Evolutionary conservation across 2,888 invertebrate genomes (phyloP).

Genomic region (Zelleria hepariella): DNA sequence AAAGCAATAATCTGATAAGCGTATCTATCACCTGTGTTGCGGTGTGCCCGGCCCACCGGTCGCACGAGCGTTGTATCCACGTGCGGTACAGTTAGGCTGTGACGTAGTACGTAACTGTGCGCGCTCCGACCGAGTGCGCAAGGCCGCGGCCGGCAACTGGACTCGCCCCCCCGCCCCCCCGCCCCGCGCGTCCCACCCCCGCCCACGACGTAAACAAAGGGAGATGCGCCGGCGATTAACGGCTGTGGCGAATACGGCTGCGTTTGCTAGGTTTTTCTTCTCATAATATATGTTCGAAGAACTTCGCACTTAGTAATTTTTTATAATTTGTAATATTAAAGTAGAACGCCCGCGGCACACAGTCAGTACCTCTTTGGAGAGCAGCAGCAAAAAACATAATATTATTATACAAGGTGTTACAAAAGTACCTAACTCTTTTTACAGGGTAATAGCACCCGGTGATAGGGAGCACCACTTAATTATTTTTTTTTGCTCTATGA

Average conservation of each 20-base stretch:
- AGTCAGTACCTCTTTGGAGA: too few relatives aligned
- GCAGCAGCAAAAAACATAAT: too few relatives aligned
- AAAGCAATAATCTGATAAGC: not conserved
- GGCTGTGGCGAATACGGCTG: not conserved
- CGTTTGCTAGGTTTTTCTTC: not conserved
- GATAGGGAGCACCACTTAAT: too few relatives aligned
- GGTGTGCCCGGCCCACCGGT: not conserved
- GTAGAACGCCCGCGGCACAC: too few relatives aligned
- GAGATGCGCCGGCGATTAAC: not conserved
- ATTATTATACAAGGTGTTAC: too few relatives aligned
- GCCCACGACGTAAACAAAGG: not conserved
- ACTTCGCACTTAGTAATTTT: too few relatives aligned
- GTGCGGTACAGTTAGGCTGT: conserved; percentile 4
- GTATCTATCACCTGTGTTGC: not conserved
- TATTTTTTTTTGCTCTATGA: too few relatives aligned
- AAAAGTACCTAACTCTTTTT: too few relatives aligned
- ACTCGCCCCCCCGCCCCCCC: not conserved
- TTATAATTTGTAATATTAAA: too few relatives aligned
- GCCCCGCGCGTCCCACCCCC: too few relatives aligned
- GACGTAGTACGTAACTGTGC: conserved; percentile 7
- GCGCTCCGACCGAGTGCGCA: not conserved
- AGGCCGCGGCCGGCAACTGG: not conserved
- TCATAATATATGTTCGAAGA: too few relatives aligned
- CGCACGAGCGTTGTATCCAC: conserved; percentile 8
- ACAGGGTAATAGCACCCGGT: too few relatives aligned